A percentile compares a stretch with the other conserved stretches of the same genome.
Conservation (phyloP, 2,113 vertebrate genomes). For the Grallaria varia region DNA sequence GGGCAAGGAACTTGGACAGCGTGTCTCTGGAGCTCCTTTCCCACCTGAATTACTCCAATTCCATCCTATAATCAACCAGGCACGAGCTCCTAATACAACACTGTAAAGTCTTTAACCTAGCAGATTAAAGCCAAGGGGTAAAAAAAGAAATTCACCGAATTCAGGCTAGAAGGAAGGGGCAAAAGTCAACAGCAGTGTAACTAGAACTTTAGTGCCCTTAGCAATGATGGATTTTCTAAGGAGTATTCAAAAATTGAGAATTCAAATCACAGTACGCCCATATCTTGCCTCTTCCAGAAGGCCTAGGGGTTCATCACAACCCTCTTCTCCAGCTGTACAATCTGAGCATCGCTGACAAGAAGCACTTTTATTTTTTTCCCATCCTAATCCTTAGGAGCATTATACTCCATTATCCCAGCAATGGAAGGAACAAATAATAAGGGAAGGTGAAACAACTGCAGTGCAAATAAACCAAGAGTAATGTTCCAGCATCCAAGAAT, state of each 20-base stretch:
- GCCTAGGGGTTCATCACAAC: neutral
- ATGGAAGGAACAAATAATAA: neutral
- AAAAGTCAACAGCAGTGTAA: neutral
- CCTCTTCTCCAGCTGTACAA: neutral
- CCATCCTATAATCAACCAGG: neutral
- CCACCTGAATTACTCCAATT: neutral
- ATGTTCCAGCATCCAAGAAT: neutral
- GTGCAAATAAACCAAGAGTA: slow-evolving; percentile 5
- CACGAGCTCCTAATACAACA: neutral
- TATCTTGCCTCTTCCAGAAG: neutral
- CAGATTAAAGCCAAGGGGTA: neutral
- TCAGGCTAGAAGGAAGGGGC: neutral
- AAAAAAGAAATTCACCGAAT: neutral
- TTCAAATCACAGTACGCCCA: neutral
- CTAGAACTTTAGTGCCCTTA: neutral
- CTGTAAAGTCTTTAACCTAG: neutral
- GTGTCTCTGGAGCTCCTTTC: neutral
- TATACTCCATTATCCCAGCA: neutral
- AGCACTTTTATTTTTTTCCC: neutral
- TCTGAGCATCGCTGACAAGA: neutral
- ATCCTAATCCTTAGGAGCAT: neutral
- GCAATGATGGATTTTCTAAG: neutral
- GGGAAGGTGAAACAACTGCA: slow-evolving; percentile 38
- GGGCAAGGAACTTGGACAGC: neutral
- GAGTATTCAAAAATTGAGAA: neutral